Evolutionary conservation across 2,888 invertebrate genomes (phyloP), one percentile per base, ranked within the genome.

Genomic region (Zele albiditarsus): DNA sequence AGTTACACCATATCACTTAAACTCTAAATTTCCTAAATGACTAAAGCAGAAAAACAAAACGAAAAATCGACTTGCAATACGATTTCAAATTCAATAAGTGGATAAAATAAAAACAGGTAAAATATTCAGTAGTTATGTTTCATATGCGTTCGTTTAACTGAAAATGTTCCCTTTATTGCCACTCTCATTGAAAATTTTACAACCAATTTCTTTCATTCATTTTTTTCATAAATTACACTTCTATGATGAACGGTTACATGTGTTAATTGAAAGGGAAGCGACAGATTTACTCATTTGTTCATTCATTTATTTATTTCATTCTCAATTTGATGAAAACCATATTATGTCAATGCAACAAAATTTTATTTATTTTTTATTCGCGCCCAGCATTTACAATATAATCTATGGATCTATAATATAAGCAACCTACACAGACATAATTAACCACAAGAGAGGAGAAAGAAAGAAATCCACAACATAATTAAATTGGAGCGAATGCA

Each of bases 1-100:
- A 72, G 25, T 67, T 67, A 67, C 58, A 73, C 58, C 38, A 66
- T 67, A 67, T 73, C 53, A 53, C 42, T 73, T 73, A 67, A 46
- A 67, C 60, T 60, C 38, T 60, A 67, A 46, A 31, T 58, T 73
- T 31, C 20, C 58, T 49, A 33, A 68, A 42, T 28, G 28, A 60
- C 58, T 28, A 67, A 73, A 67, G n/a, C 23, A 67, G 8, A 60
- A 27, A 42, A 62, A 60, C 3, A 42, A 62, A 62, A 57, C 33
- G 5, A 71, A 71, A 38, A 62, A 62, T 62, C 2, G 2, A 58
- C 2, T 60, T 16, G 28, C 31, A 63, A 38, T 6, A 38, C 33
- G 33, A 63, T 63, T 28, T 28, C 27, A 60, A 60, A 31, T 25
- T 67, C 67, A 25, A 31, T 49, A 46, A 27, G 10, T 46, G 3